phyloP scores from a whole-genome alignment of 2,113 vertebrate genomes.

The Odobenus rosmarus region DNA sequence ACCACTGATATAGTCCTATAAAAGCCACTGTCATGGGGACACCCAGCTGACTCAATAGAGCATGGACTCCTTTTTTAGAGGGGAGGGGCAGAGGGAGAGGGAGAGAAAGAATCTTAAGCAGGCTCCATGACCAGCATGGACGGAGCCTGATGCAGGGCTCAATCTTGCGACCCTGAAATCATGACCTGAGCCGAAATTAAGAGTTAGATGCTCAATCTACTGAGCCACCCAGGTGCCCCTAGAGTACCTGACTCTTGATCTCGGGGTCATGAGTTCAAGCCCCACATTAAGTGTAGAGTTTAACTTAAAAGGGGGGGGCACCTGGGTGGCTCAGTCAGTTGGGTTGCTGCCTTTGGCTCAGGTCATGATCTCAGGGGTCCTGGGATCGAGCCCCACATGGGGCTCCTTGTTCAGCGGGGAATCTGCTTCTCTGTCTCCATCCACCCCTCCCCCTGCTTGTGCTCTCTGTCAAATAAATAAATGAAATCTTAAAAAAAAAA shows the following conservation, averaged over 20 bases:
- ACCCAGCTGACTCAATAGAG: neutral
- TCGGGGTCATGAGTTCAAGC: neutral
- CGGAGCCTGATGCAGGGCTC: neutral
- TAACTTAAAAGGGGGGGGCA: too few relatives aligned
- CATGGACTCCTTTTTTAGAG: neutral
- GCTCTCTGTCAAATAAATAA: neutral
- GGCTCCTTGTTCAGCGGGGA: too few relatives aligned
- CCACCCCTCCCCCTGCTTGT: too few relatives aligned
- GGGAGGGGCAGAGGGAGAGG: too few relatives aligned
- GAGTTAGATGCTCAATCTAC: neutral
- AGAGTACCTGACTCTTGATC: neutral
- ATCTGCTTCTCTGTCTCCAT: too few relatives aligned
- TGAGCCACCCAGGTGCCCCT: neutral
- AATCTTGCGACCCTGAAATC: neutral
- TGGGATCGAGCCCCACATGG: too few relatives aligned
- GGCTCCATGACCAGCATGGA: neutral
- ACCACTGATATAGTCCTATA: neutral
- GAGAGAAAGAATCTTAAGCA: neutral
- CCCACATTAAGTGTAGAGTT: neutral
- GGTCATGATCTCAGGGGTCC: too few relatives aligned
- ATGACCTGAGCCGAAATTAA: neutral
- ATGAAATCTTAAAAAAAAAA: neutral
- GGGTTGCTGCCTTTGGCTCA: too few relatives aligned
- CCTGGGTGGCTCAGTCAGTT: too few relatives aligned
- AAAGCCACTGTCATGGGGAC: neutral